phyloP scores from a whole-genome alignment of 2,113 vertebrate species.

The Spilogale gracilis region DNA sequence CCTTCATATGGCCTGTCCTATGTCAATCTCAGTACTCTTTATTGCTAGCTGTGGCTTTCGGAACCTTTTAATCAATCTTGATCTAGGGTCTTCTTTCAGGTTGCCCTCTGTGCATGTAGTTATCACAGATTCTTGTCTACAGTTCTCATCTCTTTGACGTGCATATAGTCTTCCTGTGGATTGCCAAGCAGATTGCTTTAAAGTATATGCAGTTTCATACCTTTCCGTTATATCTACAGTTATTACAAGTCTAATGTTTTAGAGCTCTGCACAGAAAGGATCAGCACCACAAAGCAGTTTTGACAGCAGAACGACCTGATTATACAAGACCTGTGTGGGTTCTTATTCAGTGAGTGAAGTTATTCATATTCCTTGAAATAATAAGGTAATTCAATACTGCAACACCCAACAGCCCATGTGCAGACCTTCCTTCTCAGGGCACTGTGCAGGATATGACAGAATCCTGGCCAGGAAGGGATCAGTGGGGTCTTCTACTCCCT shows the following conservation, averaged over 20 bases:
- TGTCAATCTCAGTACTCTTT: background rate
- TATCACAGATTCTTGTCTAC: background rate
- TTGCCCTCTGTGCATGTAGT: background rate
- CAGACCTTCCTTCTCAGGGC: background rate
- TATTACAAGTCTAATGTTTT: background rate
- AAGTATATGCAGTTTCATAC: background rate
- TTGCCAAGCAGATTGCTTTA: background rate
- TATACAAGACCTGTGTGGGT: background rate
- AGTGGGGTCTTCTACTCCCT: background rate
- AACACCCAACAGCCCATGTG: background rate
- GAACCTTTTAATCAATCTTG: background rate
- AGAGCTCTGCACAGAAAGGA: background rate
- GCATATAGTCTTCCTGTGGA: background rate
- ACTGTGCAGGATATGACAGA: background rate
- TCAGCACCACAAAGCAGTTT: background rate
- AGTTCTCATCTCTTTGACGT: background rate
- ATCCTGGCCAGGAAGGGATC: background rate
- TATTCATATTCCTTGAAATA: slow-evolving; percentile 23
- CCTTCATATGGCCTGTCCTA: background rate
- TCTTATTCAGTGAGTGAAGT: background rate
- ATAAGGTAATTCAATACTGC: background rate
- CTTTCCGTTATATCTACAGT: background rate
- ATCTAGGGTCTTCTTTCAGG: background rate
- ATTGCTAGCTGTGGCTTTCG: background rate
- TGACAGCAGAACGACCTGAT: background rate